Conservation (phyloP, 2,797 vertebrate species). For the Spinibarbus caldwelli region DNA sequence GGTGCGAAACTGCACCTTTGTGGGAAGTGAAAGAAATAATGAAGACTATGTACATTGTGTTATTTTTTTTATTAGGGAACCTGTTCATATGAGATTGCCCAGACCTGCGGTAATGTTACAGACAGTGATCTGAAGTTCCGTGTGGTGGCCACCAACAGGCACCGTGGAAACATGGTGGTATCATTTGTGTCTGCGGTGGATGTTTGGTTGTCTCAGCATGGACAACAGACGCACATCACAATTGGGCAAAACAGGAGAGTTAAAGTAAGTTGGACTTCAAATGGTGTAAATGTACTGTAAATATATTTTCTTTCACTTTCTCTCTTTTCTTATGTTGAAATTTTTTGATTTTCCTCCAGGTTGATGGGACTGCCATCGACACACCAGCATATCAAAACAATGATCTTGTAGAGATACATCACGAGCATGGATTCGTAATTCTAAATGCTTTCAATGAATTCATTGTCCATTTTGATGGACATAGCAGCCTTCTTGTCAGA, state of each 20-base stretch:
- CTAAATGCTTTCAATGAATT: slow-evolving; percentile 55
- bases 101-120: slow-evolving; percentile 58
- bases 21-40: neutral
- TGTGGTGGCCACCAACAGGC: slow-evolving; percentile 69
- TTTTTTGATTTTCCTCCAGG: slow-evolving; percentile 54
- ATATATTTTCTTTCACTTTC: neutral
- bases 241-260: slow-evolving; percentile 68
- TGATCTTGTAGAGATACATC: slow-evolving; percentile 59
- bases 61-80: slow-evolving; percentile 68
- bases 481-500: slow-evolving; percentile 59
- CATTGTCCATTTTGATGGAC: slow-evolving; percentile 58
- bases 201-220: slow-evolving; percentile 62
- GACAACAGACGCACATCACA: slow-evolving; percentile 51
- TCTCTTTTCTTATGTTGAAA: neutral
- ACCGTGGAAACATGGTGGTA: slow-evolving; percentile 67
- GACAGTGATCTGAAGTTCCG: slow-evolving; percentile 61
- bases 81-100: slow-evolving; percentile 76
- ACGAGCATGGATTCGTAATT: slow-evolving; percentile 47
- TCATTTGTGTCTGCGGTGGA: slow-evolving; percentile 74
- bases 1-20: neutral
- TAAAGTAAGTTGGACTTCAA: slow-evolving; percentile 52
- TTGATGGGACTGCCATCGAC: slow-evolving; percentile 60
- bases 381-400: slow-evolving; percentile 49
- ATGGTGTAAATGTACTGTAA: neutral
- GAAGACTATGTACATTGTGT: neutral